Conservation (phyloP, 2,113 vertebrate species). For the Holacanthus passer region DNA sequence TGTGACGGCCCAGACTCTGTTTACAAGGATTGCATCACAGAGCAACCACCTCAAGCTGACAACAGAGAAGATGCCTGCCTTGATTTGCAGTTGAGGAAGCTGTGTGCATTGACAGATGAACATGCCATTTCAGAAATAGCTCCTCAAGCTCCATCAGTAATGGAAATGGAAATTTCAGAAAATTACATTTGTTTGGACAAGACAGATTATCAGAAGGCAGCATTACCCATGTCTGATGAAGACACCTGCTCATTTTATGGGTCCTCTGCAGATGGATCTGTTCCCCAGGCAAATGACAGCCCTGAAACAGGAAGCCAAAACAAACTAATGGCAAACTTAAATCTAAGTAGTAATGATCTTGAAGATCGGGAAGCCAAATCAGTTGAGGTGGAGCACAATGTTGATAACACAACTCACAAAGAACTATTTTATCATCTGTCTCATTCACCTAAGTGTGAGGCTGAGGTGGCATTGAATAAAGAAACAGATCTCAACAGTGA, state of each 20-base stretch:
- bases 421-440: slow-evolving; percentile 5
- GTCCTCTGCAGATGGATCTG: background rate
- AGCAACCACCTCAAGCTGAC: background rate
- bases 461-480: slow-evolving; percentile 2
- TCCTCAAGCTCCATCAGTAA: background rate
- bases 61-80: background rate
- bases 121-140: slow-evolving; percentile 37
- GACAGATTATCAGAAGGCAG: background rate
- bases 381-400: background rate
- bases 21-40: slow-evolving; percentile 9
- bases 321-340: background rate
- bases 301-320: slow-evolving; percentile 17
- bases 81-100: background rate
- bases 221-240: slow-evolving; percentile 7
- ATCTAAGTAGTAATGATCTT: background rate
- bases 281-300: slow-evolving; percentile 10
- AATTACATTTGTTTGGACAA: slow-evolving; percentile 10
- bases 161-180: background rate
- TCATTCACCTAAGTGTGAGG: background rate
- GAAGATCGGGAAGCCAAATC: slow-evolving; percentile 32
- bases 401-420: slow-evolving; percentile 1
- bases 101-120: slow-evolving; percentile 9
- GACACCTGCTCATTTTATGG: background rate
- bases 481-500: background rate
- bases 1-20: slow-evolving; percentile 1